Evolutionary conservation across 2,113 vertebrate species (phyloP).

Genomic region (Puffinus mauretanicus): DNA sequence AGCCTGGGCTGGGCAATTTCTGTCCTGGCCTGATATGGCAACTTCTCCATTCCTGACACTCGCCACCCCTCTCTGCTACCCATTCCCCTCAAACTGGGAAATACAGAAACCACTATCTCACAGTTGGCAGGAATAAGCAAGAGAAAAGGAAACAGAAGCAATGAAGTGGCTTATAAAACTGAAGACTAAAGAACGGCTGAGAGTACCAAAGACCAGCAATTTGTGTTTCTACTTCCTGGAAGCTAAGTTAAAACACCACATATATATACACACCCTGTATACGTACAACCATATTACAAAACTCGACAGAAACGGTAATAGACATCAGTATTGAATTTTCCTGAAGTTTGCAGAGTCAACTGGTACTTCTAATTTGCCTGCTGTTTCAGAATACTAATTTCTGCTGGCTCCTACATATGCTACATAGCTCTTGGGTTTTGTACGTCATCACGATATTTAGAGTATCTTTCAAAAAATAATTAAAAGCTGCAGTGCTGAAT

Average conservation of each 20-base stretch:
- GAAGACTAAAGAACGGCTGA: not conserved
- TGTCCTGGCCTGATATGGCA: accelerated
- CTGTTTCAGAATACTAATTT: not conserved
- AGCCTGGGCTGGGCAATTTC: not conserved
- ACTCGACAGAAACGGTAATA: not conserved
- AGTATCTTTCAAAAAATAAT: not conserved
- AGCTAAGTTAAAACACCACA: not conserved
- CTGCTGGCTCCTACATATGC: not conserved
- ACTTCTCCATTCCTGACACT: not conserved
- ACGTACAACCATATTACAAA: not conserved
- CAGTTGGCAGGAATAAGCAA: not conserved
- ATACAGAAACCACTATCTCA: not conserved
- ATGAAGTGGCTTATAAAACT: not conserved
- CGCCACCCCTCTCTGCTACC: not conserved
- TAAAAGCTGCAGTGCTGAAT: not conserved
- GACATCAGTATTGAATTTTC: not conserved
- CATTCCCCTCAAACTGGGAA: not conserved
- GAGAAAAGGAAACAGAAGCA: not conserved
- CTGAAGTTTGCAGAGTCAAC: not conserved
- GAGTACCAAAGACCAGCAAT: not conserved
- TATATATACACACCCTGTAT: not conserved
- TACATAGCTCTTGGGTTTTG: not conserved
- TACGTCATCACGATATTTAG: not conserved
- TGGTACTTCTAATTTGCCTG: not conserved
- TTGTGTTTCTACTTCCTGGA: not conserved